A percentile compares a stretch with the other conserved stretches of the same genome.
phyloP scores from a whole-genome alignment of 2,797 vertebrate genomes.

The Syngnathus rostellatus region DNA sequence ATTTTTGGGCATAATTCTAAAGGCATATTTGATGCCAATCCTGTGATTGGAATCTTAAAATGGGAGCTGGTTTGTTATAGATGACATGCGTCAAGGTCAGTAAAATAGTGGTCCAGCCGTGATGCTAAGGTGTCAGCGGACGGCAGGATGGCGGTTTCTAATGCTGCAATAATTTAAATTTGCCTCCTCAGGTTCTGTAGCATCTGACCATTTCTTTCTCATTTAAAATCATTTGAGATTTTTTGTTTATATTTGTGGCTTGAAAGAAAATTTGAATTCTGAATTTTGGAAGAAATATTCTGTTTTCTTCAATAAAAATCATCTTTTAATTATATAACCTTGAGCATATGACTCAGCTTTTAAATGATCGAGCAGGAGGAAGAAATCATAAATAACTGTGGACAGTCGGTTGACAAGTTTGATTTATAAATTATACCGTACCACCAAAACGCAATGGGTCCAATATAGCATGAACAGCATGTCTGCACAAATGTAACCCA shows the following conservation, averaged over 20 bases:
- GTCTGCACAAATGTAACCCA: not conserved
- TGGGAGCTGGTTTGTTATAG: not conserved
- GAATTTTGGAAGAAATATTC: not conserved
- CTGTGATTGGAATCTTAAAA: not conserved
- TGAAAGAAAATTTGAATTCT: not conserved
- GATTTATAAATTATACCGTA: not conserved
- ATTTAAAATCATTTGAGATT: not conserved
- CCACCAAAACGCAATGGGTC: not conserved
- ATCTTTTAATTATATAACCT: not conserved
- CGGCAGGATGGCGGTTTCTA: too few relatives aligned
- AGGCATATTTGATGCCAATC: not conserved
- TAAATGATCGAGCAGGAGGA: too few relatives aligned
- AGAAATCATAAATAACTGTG: too few relatives aligned
- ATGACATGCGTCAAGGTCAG: not conserved
- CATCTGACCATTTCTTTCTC: not conserved
- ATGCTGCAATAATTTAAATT: too few relatives aligned
- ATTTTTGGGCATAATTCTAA: not conserved
- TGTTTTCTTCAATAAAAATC: not conserved
- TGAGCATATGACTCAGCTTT: not conserved
- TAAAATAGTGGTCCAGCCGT: too few relatives aligned
- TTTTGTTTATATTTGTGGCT: not conserved
- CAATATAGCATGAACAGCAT: not conserved
- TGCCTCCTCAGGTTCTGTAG: not conserved
- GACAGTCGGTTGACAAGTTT: not conserved
- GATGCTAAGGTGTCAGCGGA: too few relatives aligned